These are phyloP conservation scores for Eufriesea mexicana DNA, from an alignment of 1,140 invertebrate genomes.

Conservation along the genomic window DNA sequence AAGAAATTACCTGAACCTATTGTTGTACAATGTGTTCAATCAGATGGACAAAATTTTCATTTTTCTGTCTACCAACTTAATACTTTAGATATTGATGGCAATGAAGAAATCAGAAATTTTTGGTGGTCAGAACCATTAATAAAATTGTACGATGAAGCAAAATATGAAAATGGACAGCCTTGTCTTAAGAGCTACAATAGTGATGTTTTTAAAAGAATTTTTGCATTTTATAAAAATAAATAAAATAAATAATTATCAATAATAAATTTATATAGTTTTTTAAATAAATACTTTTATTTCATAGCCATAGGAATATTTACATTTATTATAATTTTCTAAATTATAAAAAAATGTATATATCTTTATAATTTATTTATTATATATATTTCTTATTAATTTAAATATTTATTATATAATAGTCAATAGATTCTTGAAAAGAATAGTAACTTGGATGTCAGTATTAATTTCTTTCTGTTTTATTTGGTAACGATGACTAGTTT, in stretches of 20 bases:
- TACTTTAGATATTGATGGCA: conserved; percentile 87
- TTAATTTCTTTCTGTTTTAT: conserved; percentile 76
- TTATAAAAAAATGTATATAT: neutral
- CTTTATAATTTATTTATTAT: neutral
- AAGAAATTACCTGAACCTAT: conserved; percentile 89
- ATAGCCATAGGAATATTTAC: neutral
- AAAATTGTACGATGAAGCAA: conserved; percentile 86
- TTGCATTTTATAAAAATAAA: conserved; percentile 89
- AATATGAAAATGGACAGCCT: conserved; percentile 85
- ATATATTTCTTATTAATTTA: neutral
- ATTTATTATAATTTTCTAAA: neutral
- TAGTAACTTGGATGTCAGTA: conserved; percentile 64
- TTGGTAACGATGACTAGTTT: conserved; percentile 70
- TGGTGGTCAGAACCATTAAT: conserved; percentile 88
- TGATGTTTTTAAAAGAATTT: conserved; percentile 89
- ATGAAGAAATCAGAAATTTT: conserved; percentile 88
- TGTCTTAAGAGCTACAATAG: conserved; percentile 88
- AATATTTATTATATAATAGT: conserved; percentile 41
- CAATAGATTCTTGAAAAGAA: conserved; percentile 74
- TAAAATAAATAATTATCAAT: conserved; percentile 24
- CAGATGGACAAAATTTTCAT: conserved; percentile 88
- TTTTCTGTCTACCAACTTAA: conserved; percentile 94
- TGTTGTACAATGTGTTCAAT: conserved; percentile 90
- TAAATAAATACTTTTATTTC: neutral
- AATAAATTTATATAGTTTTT: neutral